Evolutionary conservation across 64 coral and sea anemone species (phyloP).

Genomic region (Actinia tenebrosa): DNA sequence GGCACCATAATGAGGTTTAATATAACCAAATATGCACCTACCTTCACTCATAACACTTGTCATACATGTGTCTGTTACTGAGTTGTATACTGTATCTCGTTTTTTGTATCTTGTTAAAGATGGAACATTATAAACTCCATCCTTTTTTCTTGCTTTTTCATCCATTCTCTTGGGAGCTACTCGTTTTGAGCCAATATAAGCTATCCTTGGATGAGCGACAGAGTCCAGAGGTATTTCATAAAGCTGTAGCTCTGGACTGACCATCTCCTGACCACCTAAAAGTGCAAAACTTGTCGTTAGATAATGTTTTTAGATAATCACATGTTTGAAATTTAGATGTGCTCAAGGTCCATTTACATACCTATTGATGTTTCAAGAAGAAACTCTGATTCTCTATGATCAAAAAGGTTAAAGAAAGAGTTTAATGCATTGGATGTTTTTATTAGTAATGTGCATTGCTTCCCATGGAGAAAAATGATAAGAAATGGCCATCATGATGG

Average conservation of each 20-base stretch:
- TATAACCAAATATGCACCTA: not conserved
- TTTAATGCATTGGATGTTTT: not conserved
- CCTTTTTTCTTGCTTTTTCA: constrained; percentile 47
- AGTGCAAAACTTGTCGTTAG: not conserved
- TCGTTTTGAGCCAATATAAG: constrained; percentile 58
- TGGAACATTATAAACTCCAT: constrained; percentile 10
- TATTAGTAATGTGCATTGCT: too few relatives aligned
- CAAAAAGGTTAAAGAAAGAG: not conserved
- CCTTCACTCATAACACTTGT: constrained; percentile 48
- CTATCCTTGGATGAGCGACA: constrained; percentile 22
- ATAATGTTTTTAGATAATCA: not conserved
- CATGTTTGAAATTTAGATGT: not conserved
- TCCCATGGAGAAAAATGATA: too few relatives aligned
- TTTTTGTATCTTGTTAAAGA: constrained; percentile 13
- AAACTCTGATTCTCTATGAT: constrained; percentile 78
- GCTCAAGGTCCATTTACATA: not conserved
- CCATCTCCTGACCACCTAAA: constrained; percentile 52
- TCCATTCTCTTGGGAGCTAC: constrained; percentile 48
- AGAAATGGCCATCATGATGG: too few relatives aligned
- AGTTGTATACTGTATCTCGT: constrained; percentile 43
- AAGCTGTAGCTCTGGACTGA: constrained; percentile 66
- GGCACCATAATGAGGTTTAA: too few relatives aligned
- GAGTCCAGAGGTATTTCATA: constrained; percentile 91
- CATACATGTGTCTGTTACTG: constrained; percentile 43
- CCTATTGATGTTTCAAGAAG: constrained; percentile 69